Evolutionary conservation across 1,140 invertebrate genomes (phyloP).

Genomic region (Olivierus martensii): DNA sequence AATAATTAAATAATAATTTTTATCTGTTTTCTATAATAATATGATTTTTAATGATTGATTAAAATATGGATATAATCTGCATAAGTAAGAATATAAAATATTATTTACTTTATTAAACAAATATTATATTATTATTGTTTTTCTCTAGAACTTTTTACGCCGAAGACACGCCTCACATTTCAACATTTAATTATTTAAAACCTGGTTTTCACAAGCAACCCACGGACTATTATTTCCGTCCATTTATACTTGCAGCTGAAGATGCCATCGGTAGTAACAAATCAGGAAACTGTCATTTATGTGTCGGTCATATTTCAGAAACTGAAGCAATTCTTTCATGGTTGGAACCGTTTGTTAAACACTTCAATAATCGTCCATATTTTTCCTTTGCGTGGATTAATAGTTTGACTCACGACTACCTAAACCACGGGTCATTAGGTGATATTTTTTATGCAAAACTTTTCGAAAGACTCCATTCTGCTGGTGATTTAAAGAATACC

Average conservation of each 20-base stretch:
- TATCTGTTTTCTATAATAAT: too few relatives aligned
- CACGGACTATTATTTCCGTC: slow-evolving; percentile 64
- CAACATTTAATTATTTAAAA: slow-evolving; percentile 67
- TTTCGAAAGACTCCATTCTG: slow-evolving; percentile 24
- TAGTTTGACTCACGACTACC: slow-evolving; percentile 29
- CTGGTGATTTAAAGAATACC: slow-evolving; percentile 34
- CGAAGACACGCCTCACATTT: slow-evolving; percentile 58
- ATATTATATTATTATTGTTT: too few relatives aligned
- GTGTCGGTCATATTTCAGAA: slow-evolving; percentile 14
- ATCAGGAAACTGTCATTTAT: slow-evolving; percentile 1
- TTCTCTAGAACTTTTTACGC: slow-evolving; percentile 48
- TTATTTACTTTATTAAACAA: too few relatives aligned
- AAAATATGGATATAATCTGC: too few relatives aligned
- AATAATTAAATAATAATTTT: too few relatives aligned
- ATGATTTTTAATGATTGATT: too few relatives aligned
- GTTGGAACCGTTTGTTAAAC: slow-evolving; percentile 5
- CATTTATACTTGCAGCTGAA: slow-evolving; percentile 38
- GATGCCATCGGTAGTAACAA: not conserved
- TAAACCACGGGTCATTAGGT: slow-evolving; percentile 25
- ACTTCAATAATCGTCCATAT: slow-evolving; percentile 9
- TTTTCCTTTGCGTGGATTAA: slow-evolving; percentile 33
- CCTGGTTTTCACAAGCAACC: slow-evolving; percentile 59
- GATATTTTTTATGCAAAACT: slow-evolving; percentile 28
- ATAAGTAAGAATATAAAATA: too few relatives aligned
- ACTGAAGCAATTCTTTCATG: slow-evolving; percentile 11